These are phyloP conservation scores for Istiophorus platypterus DNA, from an alignment of 2,113 vertebrate genomes.

Conservation along the genomic window DNA sequence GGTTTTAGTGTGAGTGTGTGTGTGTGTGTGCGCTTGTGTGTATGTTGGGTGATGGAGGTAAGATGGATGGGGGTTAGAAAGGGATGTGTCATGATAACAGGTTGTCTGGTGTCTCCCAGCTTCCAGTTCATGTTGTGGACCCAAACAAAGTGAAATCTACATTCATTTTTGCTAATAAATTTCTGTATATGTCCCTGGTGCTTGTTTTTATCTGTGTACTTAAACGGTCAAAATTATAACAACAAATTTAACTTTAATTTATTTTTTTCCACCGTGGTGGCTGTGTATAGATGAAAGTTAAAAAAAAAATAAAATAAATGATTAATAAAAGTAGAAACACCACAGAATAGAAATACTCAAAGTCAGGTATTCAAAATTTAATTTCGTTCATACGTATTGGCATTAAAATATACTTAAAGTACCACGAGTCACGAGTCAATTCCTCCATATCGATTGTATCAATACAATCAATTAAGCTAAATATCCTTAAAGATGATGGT, in stretches of 20 bases:
- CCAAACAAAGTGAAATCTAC: neutral
- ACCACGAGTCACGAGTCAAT: neutral
- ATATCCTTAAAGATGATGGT: neutral
- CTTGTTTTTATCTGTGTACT: neutral
- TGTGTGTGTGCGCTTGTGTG: neutral
- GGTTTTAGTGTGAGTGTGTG: neutral
- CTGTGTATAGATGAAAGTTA: too few relatives aligned
- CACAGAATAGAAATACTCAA: too few relatives aligned
- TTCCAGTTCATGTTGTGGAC: neutral
- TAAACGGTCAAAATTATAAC: too few relatives aligned
- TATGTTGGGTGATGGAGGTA: slow-evolving; percentile 3
- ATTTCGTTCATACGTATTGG: too few relatives aligned
- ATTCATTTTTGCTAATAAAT: too few relatives aligned
- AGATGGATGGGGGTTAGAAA: slow-evolving; percentile 6
- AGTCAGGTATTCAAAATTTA: too few relatives aligned
- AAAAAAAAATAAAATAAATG: too few relatives aligned
- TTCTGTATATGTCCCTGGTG: too few relatives aligned
- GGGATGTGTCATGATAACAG: slow-evolving; percentile 33
- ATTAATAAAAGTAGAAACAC: too few relatives aligned
- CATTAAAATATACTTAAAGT: too few relatives aligned
- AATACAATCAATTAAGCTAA: slow-evolving; percentile 7
- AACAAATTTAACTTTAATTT: too few relatives aligned
- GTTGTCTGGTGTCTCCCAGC: slow-evolving; percentile 21
- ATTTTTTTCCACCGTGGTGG: too few relatives aligned
- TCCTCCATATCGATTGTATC: neutral